Evolutionary conservation across 2,797 vertebrate genomes (phyloP), one percentile per base, ranked within the genome.

Genomic region (Diplodus puntazzo): DNA sequence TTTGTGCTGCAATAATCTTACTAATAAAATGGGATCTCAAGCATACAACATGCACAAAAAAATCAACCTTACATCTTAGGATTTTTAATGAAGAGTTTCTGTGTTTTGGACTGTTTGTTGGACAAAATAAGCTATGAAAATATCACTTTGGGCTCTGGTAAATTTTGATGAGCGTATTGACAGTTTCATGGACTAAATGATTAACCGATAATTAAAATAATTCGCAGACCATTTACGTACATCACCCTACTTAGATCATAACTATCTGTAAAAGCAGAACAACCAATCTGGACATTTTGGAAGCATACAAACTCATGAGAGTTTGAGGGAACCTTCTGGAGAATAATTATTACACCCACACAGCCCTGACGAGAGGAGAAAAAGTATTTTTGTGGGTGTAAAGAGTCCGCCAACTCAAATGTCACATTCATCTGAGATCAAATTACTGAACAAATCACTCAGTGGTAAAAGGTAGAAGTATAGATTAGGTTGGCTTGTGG

Each of bases 331-430:
- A 89, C 74, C 88, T 90, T 92, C 83, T 89, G 86, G 88, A 87
- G 80, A 89, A 88, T 89, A 92, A 93, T 92, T 88, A 92, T 87
- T 81, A 92, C 91, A 84, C 90, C 90, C 88, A 91, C 90, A 82
- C 83, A 77, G 71, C 46, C 81, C 82, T 43, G 55, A 79, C 70
- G 81, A 87, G 80, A 86, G 69, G 54, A 57, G 70, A 75, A 89
- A 73, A 84, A 71, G 52, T 80, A 76, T 76, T 88, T 90, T 82
- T 83, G 87, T 81, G 85, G 86, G 84, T 82, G 85, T 89, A 73
- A 80, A 79, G 64, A 81, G 75, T 70, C 72, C 73, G 75, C 81
- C 82, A 60, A 72, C 82, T 85, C 74, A 92, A 89, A 91, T 83
- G 88, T 89, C 85, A 89, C 59, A 79, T 84, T 83, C 66, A 75